Conservation (phyloP, 2,888 invertebrate species). For the Malacosoma neustria region DNA sequence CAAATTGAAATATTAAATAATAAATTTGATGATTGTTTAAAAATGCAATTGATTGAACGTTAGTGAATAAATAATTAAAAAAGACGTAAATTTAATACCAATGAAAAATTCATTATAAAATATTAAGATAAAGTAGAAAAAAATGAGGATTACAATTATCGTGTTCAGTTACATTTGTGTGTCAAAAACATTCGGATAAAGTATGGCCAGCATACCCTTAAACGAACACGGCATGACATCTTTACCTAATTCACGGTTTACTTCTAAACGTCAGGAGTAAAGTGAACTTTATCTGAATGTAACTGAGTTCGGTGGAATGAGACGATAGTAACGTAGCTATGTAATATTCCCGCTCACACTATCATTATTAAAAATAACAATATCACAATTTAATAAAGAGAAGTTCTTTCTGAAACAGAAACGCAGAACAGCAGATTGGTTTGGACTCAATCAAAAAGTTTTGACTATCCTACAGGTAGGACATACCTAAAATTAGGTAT, state of each 20-base stretch:
- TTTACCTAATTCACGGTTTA: constrained; percentile 22
- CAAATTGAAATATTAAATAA: neutral
- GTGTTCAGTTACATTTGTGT: neutral
- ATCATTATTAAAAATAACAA: too few species aligned
- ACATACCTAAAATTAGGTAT: too few species aligned
- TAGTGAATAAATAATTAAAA: neutral
- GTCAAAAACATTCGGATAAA: constrained; percentile 24
- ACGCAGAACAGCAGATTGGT: too few species aligned
- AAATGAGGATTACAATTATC: too few species aligned
- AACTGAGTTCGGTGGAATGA: neutral
- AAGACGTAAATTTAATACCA: constrained; percentile 23
- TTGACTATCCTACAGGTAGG: too few species aligned
- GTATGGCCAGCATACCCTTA: constrained; percentile 52
- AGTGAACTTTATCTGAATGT: constrained; percentile 19
- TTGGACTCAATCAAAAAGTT: too few species aligned
- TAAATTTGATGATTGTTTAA: neutral
- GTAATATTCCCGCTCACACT: too few species aligned
- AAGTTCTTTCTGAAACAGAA: too few species aligned
- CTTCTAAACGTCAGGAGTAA: constrained; percentile 39
- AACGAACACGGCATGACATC: constrained; percentile 22
- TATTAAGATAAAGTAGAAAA: constrained; percentile 8
- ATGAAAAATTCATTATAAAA: constrained; percentile 44
- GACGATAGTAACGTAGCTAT: neutral
- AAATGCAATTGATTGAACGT: neutral
- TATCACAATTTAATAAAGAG: too few species aligned